These are phyloP conservation scores for Drosophila birchii DNA, from an alignment of 2,888 invertebrate species.

Conservation along the genomic window DNA sequence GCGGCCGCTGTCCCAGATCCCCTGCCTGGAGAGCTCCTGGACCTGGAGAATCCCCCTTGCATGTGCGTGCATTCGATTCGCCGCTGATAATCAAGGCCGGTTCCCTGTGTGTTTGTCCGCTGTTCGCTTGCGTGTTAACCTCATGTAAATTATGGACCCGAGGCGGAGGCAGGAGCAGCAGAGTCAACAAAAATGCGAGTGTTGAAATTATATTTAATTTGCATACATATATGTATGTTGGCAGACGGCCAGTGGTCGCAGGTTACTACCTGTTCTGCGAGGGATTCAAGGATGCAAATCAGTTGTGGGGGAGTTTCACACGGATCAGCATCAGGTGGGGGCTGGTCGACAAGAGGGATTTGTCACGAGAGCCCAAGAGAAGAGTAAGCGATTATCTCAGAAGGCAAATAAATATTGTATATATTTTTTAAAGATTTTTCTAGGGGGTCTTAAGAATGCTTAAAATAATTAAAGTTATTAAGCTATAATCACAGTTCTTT, in stretches of 20 bases:
- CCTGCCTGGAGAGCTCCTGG: not conserved
- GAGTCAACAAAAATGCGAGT: constrained; percentile 70
- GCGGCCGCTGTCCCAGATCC: constrained; percentile 14
- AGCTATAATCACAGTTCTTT: not conserved
- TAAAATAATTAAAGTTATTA: not conserved
- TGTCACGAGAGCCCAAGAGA: constrained; percentile 7
- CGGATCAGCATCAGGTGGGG: constrained; percentile 43
- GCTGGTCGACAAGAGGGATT: constrained; percentile 30
- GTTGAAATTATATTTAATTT: constrained; percentile 80
- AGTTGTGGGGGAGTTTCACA: constrained; percentile 43
- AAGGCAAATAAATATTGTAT: not conserved
- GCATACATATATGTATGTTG: constrained; percentile 78
- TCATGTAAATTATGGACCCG: constrained; percentile 74
- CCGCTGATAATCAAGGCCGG: constrained; percentile 75
- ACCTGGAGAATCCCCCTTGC: constrained; percentile 7
- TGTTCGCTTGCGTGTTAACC: constrained; percentile 74
- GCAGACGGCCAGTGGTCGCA: constrained; percentile 35
- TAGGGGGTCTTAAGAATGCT: not conserved
- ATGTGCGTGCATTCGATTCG: constrained; percentile 71
- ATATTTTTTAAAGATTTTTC: not conserved
- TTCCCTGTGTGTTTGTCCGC: constrained; percentile 43
- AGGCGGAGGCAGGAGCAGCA: constrained; percentile 39
- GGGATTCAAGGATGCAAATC: constrained; percentile 45
- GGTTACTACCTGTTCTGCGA: constrained; percentile 20
- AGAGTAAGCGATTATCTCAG: not conserved